These are phyloP conservation scores for Chunga burmeisteri DNA, from an alignment of 2,113 vertebrate genomes.

Conservation along the genomic window DNA sequence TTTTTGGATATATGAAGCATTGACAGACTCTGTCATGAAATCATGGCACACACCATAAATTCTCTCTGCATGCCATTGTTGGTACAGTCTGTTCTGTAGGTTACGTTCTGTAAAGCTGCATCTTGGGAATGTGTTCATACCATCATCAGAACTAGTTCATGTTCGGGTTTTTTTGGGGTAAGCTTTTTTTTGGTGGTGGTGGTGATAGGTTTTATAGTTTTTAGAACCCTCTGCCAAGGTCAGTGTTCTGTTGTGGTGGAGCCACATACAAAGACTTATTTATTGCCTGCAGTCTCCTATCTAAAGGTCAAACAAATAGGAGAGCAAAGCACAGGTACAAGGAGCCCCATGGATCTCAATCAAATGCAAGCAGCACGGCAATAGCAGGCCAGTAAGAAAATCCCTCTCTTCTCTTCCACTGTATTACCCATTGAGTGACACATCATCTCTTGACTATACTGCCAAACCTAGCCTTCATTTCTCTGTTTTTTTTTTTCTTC, in stretches of 20 bases:
- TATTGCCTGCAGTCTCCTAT: not conserved
- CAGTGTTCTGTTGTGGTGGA: accelerated
- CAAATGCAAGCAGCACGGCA: not conserved
- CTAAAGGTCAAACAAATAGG: not conserved
- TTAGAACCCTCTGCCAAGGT: not conserved
- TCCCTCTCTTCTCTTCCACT: not conserved
- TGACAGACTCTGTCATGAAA: not conserved
- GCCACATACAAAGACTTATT: not conserved
- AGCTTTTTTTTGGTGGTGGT: not conserved
- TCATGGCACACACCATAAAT: not conserved
- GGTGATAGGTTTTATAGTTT: not conserved
- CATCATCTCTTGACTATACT: not conserved
- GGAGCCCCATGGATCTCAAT: not conserved
- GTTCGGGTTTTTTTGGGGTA: too few species aligned
- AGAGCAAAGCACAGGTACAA: not conserved
- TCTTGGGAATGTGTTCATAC: not conserved
- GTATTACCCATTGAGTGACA: not conserved
- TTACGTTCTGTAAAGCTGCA: not conserved
- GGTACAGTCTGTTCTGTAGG: not conserved
- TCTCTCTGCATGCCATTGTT: not conserved
- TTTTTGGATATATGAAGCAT: not conserved
- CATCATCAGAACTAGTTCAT: not conserved
- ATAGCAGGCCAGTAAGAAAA: not conserved
- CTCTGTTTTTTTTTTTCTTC: not conserved
- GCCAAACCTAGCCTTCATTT: not conserved